These are phyloP conservation scores for Automeris io DNA, from an alignment of 2,888 invertebrate species.

Conservation along the genomic window DNA sequence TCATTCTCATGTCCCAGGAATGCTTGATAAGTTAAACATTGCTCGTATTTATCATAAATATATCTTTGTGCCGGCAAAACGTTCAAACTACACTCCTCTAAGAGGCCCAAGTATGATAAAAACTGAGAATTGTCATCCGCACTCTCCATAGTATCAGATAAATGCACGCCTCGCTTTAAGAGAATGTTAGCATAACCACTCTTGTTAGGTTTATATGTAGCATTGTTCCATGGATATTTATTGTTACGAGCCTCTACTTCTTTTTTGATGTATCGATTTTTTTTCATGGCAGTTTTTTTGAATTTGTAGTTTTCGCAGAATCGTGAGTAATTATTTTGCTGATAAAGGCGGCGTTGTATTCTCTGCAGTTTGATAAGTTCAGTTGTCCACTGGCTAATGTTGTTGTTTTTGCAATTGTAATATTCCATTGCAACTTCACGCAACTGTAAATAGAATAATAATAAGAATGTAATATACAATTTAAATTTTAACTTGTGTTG, in stretches of 20 bases:
- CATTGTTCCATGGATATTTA: conserved; percentile 62
- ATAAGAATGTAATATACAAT: background rate
- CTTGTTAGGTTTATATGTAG: conserved; percentile 47
- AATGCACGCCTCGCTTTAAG: conserved; percentile 47
- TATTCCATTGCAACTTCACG: conserved; percentile 85
- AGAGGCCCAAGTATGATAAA: conserved; percentile 39
- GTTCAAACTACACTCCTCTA: conserved; percentile 47
- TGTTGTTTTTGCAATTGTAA: conserved; percentile 79
- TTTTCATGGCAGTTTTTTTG: conserved; percentile 41
- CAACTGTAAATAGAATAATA: conserved; percentile 77
- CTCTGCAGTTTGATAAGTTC: conserved; percentile 62
- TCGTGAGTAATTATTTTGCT: conserved; percentile 53
- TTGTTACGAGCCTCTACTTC: conserved; percentile 53
- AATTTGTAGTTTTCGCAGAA: conserved; percentile 54
- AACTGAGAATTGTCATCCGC: conserved; percentile 35
- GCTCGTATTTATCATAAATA: conserved; percentile 51
- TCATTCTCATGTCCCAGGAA: conserved; percentile 30
- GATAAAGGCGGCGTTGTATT: conserved; percentile 56
- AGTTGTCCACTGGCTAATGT: conserved; percentile 58
- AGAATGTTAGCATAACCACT: conserved; percentile 44
- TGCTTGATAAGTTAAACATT: conserved; percentile 49
- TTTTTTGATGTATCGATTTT: conserved; percentile 33
- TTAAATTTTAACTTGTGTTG: background rate
- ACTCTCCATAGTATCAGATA: conserved; percentile 40
- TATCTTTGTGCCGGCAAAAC: conserved; percentile 51